These are phyloP conservation scores for Macropus fuliginosus DNA, from an alignment of 2,797 vertebrate species.

Conservation along the genomic window DNA sequence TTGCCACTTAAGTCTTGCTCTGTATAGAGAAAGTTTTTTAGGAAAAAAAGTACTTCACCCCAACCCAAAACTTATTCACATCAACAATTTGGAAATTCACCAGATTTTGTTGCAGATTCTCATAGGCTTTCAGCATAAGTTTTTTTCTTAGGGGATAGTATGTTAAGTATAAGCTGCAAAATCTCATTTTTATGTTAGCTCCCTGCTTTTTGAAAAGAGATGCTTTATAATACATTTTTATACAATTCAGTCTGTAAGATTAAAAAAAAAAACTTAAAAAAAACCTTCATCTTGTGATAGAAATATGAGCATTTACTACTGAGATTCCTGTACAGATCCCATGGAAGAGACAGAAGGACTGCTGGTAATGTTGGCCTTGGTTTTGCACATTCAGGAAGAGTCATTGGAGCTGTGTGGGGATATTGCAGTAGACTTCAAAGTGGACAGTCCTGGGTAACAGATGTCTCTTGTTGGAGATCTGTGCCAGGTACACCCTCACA, in stretches of 20 bases:
- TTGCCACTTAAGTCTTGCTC: not conserved
- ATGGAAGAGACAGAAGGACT: constrained; percentile 3
- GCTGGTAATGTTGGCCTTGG: constrained; percentile 5
- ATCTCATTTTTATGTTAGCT: not conserved
- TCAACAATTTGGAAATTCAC: not conserved
- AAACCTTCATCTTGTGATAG: constrained; percentile 12
- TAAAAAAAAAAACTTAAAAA: not conserved
- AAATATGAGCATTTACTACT: not conserved
- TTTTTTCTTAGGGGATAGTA: constrained; percentile 11
- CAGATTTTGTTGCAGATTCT: constrained; percentile 12
- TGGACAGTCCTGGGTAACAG: constrained; percentile 14
- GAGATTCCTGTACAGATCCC: constrained; percentile 9
- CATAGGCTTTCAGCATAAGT: constrained; percentile 9
- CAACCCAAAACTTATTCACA: constrained; percentile 18
- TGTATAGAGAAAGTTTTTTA: not conserved
- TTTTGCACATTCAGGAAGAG: constrained; percentile 7
- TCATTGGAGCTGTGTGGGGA: not conserved
- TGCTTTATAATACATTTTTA: constrained; percentile 43
- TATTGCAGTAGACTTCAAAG: not conserved
- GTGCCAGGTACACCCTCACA: not conserved
- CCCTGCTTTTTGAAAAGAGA: not conserved
- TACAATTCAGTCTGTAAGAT: constrained; percentile 28
- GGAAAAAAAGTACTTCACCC: not conserved
- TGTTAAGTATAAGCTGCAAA: constrained; percentile 18
- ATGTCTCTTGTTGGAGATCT: constrained; percentile 1